Evolutionary conservation across 2,797 vertebrate genomes (phyloP).

Genomic region (Pantherophis alleghaniensis): DNA sequence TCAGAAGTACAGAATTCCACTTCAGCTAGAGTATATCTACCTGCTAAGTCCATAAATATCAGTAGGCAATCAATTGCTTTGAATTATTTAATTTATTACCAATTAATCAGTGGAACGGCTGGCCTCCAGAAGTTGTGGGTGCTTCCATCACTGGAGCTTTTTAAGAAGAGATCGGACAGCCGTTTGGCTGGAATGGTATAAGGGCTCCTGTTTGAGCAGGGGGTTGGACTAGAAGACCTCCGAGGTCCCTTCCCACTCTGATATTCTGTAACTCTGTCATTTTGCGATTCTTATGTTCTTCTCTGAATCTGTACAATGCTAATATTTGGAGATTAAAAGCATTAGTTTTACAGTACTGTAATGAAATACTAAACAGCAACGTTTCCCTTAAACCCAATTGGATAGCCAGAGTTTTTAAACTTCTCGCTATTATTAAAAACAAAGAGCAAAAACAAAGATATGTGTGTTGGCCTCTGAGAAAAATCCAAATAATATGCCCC

Average conservation of each 20-base stretch:
- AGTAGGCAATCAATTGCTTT: background rate
- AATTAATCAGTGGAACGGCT: no score
- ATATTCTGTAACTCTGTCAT: no score
- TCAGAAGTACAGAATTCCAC: background rate
- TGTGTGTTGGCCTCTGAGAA: background rate
- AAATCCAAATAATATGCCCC: background rate
- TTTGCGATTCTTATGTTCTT: background rate
- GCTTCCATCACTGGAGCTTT: no score
- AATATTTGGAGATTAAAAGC: background rate
- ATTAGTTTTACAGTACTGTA: background rate
- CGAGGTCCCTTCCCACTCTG: no score
- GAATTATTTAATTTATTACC: no score
- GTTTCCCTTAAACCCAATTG: background rate
- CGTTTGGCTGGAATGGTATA: no score
- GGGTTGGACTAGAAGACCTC: no score
- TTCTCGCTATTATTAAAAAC: background rate
- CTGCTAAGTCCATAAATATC: background rate
- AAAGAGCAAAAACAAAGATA: background rate
- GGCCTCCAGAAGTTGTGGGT: no score
- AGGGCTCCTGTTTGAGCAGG: no score
- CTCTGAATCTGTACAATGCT: background rate
- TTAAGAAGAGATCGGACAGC: no score
- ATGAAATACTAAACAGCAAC: background rate
- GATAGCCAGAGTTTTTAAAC: background rate
- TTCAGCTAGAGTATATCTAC: background rate